Percentiles rank a stretch among this genome's conserved stretches.
These are phyloP conservation scores for Rhinolophus ferrumequinum DNA, from an alignment of 2,113 vertebrate species.

Conservation along the genomic window DNA sequence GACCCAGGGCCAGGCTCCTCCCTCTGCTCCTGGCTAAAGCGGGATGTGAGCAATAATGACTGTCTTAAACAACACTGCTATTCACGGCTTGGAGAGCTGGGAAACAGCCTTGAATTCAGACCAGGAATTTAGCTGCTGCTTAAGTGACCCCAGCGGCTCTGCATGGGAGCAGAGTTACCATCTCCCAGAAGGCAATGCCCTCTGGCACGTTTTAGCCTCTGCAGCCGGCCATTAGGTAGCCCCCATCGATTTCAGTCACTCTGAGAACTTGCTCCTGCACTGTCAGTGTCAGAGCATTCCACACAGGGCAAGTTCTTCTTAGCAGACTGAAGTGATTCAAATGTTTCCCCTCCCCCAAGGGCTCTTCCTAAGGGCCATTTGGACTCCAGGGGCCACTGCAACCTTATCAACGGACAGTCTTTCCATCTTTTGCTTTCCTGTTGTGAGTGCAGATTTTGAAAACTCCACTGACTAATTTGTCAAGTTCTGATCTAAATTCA, in stretches of 20 bases:
- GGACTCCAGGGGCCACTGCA: conserved; percentile 25
- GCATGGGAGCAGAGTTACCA: conserved; percentile 60
- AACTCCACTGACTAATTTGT: conserved; percentile 26
- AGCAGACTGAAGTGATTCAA: neutral
- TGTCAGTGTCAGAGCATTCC: neutral
- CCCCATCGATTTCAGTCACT: conserved; percentile 9
- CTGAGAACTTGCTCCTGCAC: neutral
- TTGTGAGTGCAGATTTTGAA: conserved; percentile 30
- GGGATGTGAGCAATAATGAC: conserved; percentile 81
- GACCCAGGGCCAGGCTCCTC: conserved; percentile 80
- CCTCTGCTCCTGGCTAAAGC: conserved; percentile 75
- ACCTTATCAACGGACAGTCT: conserved; percentile 36
- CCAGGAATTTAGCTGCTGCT: conserved; percentile 80
- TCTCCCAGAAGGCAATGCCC: conserved; percentile 68
- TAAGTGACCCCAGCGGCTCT: conserved; percentile 81
- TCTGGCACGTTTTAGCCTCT: conserved; percentile 37
- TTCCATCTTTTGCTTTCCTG: conserved; percentile 44
- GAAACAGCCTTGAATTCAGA: conserved; percentile 83
- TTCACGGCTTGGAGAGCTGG: conserved; percentile 82
- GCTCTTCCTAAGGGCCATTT: conserved; percentile 38
- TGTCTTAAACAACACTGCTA: conserved; percentile 83
- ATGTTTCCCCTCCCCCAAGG: neutral
- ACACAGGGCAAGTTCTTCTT: neutral
- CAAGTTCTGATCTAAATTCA: conserved; percentile 52
- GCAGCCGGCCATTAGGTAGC: conserved; percentile 56